Percentiles rank a stretch among this genome's conserved stretches.
phyloP scores from a whole-genome alignment of 2,888 invertebrate species.

The Octonoba sinensis region DNA sequence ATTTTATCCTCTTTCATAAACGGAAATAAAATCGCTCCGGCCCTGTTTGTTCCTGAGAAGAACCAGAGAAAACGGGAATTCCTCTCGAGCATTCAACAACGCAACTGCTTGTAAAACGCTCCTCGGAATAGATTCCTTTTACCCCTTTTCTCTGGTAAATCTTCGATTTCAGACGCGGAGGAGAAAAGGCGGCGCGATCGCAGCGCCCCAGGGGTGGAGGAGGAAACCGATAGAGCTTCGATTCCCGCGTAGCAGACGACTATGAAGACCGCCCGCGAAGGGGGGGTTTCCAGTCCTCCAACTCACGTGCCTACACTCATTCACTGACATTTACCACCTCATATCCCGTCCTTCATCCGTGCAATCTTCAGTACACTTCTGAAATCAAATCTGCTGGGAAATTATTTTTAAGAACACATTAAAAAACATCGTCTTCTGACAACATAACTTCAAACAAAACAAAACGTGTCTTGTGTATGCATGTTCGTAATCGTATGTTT shows the following conservation, averaged over 20 bases:
- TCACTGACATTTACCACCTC: slow-evolving; percentile 17
- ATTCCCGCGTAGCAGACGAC: slow-evolving; percentile 43
- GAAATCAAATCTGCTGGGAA: too few species aligned
- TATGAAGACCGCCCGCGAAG: slow-evolving; percentile 57
- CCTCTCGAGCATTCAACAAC: background rate
- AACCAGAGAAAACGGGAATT: too few species aligned
- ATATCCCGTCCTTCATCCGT: slow-evolving; percentile 34
- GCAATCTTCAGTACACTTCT: too few species aligned
- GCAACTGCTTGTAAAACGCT: background rate
- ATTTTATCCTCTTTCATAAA: too few species aligned
- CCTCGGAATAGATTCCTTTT: too few species aligned
- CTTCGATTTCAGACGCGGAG: slow-evolving; percentile 22
- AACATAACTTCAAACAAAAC: too few species aligned
- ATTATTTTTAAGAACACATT: too few species aligned
- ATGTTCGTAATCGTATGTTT: too few species aligned
- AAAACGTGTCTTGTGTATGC: too few species aligned
- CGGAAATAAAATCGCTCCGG: too few species aligned
- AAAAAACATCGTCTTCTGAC: too few species aligned
- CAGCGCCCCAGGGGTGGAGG: slow-evolving; percentile 39
- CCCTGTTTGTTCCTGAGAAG: too few species aligned
- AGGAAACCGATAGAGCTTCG: slow-evolving; percentile 17
- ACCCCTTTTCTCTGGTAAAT: background rate
- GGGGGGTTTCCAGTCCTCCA: slow-evolving; percentile 47
- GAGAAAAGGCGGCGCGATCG: slow-evolving; percentile 24
- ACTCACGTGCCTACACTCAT: slow-evolving; percentile 54